Conservation (phyloP, 2,113 vertebrate genomes). For the Corythoichthys intestinalis region DNA sequence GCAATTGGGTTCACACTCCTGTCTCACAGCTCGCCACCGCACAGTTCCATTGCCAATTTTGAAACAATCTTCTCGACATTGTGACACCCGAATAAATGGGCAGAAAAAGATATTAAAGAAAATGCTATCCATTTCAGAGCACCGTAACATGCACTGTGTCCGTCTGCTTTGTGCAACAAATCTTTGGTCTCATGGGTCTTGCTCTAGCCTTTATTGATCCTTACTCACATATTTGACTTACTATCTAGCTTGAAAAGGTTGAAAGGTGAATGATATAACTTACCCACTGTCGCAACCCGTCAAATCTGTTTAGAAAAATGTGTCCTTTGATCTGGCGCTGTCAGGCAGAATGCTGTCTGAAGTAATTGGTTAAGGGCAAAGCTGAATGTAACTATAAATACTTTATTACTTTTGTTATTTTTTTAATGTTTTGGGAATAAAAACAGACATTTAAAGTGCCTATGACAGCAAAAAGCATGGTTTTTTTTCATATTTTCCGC, state of each 20-base stretch:
- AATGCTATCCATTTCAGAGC: background rate
- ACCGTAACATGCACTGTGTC: background rate
- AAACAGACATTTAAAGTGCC: too few species aligned
- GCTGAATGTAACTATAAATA: too few species aligned
- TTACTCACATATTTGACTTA: background rate
- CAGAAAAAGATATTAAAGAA: background rate
- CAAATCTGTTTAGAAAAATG: background rate
- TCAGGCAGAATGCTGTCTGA: background rate
- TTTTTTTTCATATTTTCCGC: too few species aligned
- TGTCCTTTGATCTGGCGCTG: background rate
- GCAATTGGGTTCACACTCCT: too few species aligned
- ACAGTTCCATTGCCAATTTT: background rate
- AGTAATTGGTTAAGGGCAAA: background rate
- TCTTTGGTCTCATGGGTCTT: constrained; percentile 4
- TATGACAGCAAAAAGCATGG: too few species aligned
- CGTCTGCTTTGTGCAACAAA: constrained; percentile 9
- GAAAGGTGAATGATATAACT: constrained; percentile 19
- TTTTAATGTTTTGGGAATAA: background rate
- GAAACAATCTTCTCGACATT: background rate
- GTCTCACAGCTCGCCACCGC: too few species aligned
- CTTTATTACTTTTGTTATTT: too few species aligned
- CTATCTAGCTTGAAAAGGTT: constrained; percentile 17
- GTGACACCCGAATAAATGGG: background rate
- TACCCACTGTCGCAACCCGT: constrained; percentile 5
- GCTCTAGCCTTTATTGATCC: constrained; percentile 28